These are phyloP conservation scores for Anagrus nilaparvatae DNA, from an alignment of 1,140 invertebrate species.

Conservation along the genomic window DNA sequence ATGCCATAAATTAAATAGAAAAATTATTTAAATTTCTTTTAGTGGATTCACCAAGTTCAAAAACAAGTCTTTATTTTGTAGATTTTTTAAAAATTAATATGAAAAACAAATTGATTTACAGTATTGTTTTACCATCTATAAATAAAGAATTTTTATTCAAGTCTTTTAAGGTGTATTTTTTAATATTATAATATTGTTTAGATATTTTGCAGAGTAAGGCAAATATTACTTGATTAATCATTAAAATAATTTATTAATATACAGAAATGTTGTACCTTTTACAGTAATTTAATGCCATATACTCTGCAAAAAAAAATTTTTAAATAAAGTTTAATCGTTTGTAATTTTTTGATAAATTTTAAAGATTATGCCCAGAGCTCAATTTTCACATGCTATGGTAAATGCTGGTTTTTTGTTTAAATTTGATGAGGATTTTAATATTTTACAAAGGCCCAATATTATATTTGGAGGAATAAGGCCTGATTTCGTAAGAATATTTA, in stretches of 20 bases:
- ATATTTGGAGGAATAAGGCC: constrained; percentile 56
- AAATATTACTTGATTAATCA: no score
- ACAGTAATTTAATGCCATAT: no score
- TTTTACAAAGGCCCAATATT: constrained; percentile 45
- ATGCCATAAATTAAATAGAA: no score
- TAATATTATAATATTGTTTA: background rate
- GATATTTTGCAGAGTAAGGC: no score
- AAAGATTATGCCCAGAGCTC: constrained; percentile 41
- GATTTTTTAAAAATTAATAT: constrained; percentile 52
- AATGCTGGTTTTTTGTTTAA: constrained; percentile 70
- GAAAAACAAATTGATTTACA: constrained; percentile 51
- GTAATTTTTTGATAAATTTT: background rate
- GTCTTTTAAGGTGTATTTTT: constrained; percentile 48
- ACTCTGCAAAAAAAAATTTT: no score
- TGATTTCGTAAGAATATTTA: constrained; percentile 56
- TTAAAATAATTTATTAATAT: no score
- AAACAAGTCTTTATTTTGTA: constrained; percentile 32
- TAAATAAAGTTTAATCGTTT: background rate
- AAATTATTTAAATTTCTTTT: no score
- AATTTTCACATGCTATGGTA: constrained; percentile 75
- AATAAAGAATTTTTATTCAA: constrained; percentile 39
- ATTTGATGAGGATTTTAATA: constrained; percentile 37
- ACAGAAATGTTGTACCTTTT: no score
- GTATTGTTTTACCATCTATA: constrained; percentile 46
- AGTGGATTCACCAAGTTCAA: constrained; percentile 17